Base-by-base conservation (phyloP, 2,797 vertebrate genomes). In the Microctenopoma lineatum region DNA sequence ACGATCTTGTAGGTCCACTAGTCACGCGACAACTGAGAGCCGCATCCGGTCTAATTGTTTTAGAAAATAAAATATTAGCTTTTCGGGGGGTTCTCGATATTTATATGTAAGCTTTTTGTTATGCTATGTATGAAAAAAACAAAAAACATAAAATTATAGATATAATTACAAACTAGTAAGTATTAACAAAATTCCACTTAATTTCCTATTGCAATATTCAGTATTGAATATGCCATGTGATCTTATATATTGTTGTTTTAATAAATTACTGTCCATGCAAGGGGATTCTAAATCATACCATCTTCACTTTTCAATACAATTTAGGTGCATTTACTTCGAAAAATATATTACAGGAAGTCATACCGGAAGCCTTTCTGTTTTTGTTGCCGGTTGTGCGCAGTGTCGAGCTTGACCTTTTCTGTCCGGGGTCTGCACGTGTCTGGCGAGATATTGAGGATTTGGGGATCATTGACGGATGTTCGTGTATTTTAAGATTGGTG, bases 11-110 rank as follows among this genome's bases (percentile, higher is more conserved):
- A 29, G 10, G 59, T 79, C 74, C 83, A 58, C 77, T 85, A 70
- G 85, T 87, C 79, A 77, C 54, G 14, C 36, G 69, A 69, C 56
- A 3, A n/a, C 21, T 1, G 3, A 29, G 3, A 44, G 7, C 8
- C n/a, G 13, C 54, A 16, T 83, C 85, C 77, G 77, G 48, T 57
- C 15, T 15, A 6, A 1, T 0, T 0, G 2, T 4, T 27, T 69
- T 61, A 77, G 74, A 74, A 59, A 85, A 48, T 75, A 81, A 81
- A 67, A 7, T 2, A 8, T 2, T 41, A 12, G 7, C 47, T 25
- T 53, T 12, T 1, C 1, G 21, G 21, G 21, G 2, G 21, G 21
- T 21, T 21, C 7, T 41, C 16, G 1, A 29, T 21, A 41, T 34
- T 18, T 42, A 8, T 52, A 15, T 34, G 3, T 5, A 21, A 4